Percentiles rank a stretch among this genome's conserved stretches.
phyloP scores from a whole-genome alignment of 2,888 invertebrate genomes.

The Oscheius onirici region DNA sequence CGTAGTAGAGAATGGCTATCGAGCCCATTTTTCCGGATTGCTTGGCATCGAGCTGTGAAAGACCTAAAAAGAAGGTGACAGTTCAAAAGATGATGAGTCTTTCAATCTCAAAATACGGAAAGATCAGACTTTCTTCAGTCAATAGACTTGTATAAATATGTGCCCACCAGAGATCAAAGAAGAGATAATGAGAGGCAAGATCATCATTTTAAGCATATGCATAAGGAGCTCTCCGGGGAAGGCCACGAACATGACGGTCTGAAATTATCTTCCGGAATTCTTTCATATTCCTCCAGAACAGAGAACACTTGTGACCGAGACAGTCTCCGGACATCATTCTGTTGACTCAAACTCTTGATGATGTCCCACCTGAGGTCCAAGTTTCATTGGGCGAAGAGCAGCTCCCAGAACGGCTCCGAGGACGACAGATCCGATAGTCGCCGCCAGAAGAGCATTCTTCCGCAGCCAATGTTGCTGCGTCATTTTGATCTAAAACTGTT shows the following conservation, averaged over 20 bases:
- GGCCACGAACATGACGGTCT: constrained; percentile 77
- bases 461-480: constrained; percentile 73
- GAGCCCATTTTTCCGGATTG: constrained; percentile 79
- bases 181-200: constrained; percentile 79
- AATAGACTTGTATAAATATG: not conserved
- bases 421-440: constrained; percentile 77
- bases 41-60: constrained; percentile 79
- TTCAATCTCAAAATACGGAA: too few species aligned
- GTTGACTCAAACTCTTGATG: not conserved
- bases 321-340: too few species aligned
- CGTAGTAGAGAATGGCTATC: constrained; percentile 78
- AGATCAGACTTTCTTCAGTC: not conserved
- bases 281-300: not conserved
- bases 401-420: constrained; percentile 78
- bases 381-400: constrained; percentile 71
- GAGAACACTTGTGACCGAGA: not conserved
- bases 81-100: too few species aligned
- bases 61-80: too few species aligned
- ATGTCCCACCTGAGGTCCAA: constrained; percentile 52
- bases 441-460: constrained; percentile 76
- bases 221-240: constrained; percentile 81
- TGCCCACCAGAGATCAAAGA: constrained; percentile 77
- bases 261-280: constrained; percentile 30
- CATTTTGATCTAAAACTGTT: not conserved
- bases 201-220: constrained; percentile 80